Evolutionary conservation across 1,140 invertebrate genomes (phyloP).

Genomic region (Bombus waltoni): DNA sequence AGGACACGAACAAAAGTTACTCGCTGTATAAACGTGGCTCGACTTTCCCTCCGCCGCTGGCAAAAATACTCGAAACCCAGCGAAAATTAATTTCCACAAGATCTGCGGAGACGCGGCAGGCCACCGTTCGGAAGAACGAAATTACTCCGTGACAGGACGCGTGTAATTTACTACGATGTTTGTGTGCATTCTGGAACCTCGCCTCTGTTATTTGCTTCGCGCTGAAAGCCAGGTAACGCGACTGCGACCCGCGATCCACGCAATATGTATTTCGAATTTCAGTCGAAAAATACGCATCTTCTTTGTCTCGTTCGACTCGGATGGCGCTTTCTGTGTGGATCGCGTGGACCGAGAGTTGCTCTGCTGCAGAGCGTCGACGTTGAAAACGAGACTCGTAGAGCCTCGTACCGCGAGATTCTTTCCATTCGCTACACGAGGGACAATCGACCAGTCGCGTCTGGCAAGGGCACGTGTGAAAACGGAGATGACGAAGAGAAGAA

Average conservation of each 20-base stretch:
- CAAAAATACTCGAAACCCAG: not conserved
- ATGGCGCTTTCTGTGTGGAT: not conserved
- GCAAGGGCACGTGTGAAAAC: slow-evolving; percentile 23
- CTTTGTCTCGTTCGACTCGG: not conserved
- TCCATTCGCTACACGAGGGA: not conserved
- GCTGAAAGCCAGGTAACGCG: not conserved
- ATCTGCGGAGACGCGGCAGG: not conserved
- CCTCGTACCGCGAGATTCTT: not conserved
- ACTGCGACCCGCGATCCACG: not conserved
- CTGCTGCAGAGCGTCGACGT: not conserved
- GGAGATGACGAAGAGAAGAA: not conserved
- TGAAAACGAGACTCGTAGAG: not conserved
- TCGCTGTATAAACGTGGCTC: not conserved
- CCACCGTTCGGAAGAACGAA: not conserved
- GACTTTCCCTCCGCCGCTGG: not conserved
- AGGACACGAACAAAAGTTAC: not conserved
- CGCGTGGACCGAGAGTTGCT: not conserved
- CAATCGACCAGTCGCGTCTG: not conserved
- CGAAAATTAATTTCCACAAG: slow-evolving; percentile 16
- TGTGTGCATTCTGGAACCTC: not conserved
- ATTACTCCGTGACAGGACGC: not conserved
- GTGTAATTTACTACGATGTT: not conserved
- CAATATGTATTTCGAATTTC: not conserved
- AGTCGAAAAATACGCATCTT: not conserved
- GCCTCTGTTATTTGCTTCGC: not conserved